phyloP scores from a whole-genome alignment of 2,888 invertebrate species.

The Gandaritis pyraliata region DNA sequence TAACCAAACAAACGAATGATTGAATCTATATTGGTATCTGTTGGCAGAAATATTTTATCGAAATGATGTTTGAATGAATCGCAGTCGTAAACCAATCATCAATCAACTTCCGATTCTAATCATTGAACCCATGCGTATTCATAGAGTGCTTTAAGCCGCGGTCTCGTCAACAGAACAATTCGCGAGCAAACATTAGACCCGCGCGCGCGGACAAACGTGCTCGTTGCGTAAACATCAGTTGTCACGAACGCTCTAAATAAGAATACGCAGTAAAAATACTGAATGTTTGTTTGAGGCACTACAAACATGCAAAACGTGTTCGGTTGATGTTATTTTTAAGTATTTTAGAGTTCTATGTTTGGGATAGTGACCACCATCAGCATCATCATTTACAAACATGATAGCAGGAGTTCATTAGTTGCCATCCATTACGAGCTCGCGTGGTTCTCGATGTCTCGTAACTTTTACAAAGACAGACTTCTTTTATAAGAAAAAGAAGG shows the following conservation, averaged over 20 bases:
- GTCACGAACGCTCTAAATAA: slow-evolving; percentile 7
- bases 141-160: slow-evolving; percentile 35
- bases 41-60: slow-evolving; percentile 9
- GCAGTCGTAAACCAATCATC: slow-evolving; percentile 33
- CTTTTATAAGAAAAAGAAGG: too few relatives aligned
- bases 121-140: slow-evolving; percentile 39
- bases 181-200: slow-evolving; percentile 2
- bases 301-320: neutral
- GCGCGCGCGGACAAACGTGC: slow-evolving; percentile 3
- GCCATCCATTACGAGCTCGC: too few relatives aligned
- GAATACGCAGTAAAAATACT: neutral
- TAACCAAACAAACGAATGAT: neutral
- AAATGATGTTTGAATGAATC: slow-evolving; percentile 18
- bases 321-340: neutral
- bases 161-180: neutral
- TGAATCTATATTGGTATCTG: slow-evolving; percentile 7
- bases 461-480: too few relatives aligned
- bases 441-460: too few relatives aligned
- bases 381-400: too few relatives aligned
- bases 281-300: neutral
- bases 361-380: neutral
- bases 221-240: neutral
- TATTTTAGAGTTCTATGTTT: neutral
- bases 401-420: too few relatives aligned
- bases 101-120: slow-evolving; percentile 40